These are phyloP conservation scores for Griposia aprilina DNA, from an alignment of 2,888 invertebrate genomes.

Conservation along the genomic window DNA sequence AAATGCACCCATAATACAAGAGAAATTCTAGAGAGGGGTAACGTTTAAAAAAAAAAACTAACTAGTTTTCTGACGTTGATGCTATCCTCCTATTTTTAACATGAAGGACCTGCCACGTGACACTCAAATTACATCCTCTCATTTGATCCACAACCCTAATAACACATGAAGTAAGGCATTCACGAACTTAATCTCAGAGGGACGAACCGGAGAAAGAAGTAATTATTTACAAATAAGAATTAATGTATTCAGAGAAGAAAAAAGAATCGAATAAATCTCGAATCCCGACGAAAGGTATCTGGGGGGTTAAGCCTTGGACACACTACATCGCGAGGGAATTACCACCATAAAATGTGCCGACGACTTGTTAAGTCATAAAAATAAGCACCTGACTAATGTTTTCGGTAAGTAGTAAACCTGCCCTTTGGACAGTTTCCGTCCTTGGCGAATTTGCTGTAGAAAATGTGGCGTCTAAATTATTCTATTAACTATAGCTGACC, in stretches of 20 bases:
- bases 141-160: conserved; percentile 24
- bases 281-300: conserved; percentile 71
- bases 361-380: conserved; percentile 57
- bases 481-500: too few relatives aligned
- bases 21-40: too few relatives aligned
- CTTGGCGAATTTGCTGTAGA: not conserved
- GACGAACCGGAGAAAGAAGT: conserved; percentile 69
- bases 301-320: conserved; percentile 69
- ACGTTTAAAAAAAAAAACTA: too few relatives aligned
- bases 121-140: conserved; percentile 5
- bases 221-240: conserved; percentile 83
- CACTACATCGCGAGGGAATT: conserved; percentile 47
- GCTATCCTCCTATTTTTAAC: not conserved
- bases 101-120: not conserved
- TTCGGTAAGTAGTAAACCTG: conserved; percentile 39
- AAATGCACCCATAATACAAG: too few relatives aligned
- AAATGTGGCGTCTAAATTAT: not conserved
- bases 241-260: conserved; percentile 79
- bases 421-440: conserved; percentile 16
- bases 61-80: not conserved
- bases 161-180: conserved; percentile 66
- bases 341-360: conserved; percentile 34
- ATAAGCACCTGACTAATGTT: conserved; percentile 53
- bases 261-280: conserved; percentile 79
- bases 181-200: conserved; percentile 70